A percentile compares a stretch with the other conserved stretches of the same genome.
phyloP scores from a whole-genome alignment of 2,113 vertebrate genomes.

The Eulacestoma nigropectus region DNA sequence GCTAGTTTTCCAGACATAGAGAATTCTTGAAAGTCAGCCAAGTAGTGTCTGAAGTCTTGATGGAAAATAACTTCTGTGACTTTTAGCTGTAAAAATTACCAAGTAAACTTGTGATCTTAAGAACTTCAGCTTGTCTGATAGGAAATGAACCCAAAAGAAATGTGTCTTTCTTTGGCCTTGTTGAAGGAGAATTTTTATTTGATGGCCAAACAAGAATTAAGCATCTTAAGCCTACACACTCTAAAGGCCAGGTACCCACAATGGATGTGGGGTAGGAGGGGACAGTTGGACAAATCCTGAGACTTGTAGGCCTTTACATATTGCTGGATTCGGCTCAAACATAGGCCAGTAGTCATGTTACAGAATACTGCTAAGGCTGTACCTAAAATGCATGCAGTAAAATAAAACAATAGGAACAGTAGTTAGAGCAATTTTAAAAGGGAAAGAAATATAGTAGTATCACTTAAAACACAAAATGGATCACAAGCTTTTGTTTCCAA shows the following conservation, averaged over 20 bases:
- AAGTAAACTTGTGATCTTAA: not conserved
- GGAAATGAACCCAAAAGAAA: not conserved
- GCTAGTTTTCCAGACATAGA: not conserved
- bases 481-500: not conserved
- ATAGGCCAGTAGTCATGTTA: not conserved
- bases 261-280: not conserved
- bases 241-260: not conserved
- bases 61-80: not conserved
- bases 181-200: not conserved
- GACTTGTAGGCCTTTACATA: not conserved
- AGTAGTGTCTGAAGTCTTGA: not conserved
- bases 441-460: not conserved
- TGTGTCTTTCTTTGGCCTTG: not conserved
- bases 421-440: not conserved
- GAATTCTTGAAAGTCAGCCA: not conserved
- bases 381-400: not conserved
- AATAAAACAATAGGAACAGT: not conserved
- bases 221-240: fast-evolving
- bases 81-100: not conserved
- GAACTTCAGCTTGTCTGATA: not conserved
- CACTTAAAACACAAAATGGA: not conserved
- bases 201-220: not conserved
- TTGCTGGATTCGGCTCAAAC: not conserved
- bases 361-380: not conserved
- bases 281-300: not conserved